Percentiles rank a stretch among this genome's conserved stretches.
phyloP scores from a whole-genome alignment of 2,113 vertebrate species.

The Oriolus oriolus region DNA sequence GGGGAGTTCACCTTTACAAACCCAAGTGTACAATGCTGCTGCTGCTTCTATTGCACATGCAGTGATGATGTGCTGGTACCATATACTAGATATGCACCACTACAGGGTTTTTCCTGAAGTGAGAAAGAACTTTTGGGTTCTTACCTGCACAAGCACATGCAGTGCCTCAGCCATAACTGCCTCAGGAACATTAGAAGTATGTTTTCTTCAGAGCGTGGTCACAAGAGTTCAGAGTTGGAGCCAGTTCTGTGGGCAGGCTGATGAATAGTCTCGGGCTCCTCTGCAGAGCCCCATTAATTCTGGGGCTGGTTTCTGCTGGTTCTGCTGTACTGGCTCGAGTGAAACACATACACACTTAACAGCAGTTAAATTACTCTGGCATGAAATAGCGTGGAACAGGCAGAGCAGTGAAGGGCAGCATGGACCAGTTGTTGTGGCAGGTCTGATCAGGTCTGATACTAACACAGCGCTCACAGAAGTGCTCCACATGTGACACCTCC shows the following conservation, averaged over 20 bases:
- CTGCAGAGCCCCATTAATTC: background rate
- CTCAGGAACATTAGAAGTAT: background rate
- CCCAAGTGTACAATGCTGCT: fast-evolving
- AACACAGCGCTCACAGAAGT: background rate
- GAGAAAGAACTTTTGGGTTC: background rate
- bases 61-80: background rate
- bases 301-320: background rate
- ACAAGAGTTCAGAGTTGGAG: background rate
- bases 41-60: background rate
- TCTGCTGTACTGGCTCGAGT: background rate
- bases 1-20: background rate
- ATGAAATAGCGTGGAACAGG: background rate
- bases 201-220: background rate
- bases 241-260: background rate
- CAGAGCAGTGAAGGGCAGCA: background rate
- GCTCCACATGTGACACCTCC: background rate
- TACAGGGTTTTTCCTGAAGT: background rate
- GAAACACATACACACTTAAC: background rate
- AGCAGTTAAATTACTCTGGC: background rate
- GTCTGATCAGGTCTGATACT: too few relatives aligned
- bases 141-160: background rate
- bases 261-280: background rate
- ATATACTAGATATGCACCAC: fast-evolving
- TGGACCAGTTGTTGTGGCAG: background rate
- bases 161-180: background rate